These are phyloP conservation scores for Papilio gigon DNA, from an alignment of 2,888 invertebrate genomes.

Conservation along the genomic window DNA sequence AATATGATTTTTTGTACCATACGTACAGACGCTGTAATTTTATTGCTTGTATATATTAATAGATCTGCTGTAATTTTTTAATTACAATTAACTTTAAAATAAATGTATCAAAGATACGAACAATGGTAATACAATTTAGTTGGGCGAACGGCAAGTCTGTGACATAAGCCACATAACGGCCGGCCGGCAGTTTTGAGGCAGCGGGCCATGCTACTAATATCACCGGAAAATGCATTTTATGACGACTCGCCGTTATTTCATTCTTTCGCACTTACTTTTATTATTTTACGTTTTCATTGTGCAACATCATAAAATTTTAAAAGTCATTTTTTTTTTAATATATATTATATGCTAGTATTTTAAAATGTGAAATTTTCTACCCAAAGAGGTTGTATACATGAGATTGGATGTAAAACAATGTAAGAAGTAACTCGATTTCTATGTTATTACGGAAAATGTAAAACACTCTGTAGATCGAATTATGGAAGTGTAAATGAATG, in stretches of 20 bases:
- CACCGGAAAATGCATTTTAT: slow-evolving; percentile 71
- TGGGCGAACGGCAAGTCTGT: slow-evolving; percentile 46
- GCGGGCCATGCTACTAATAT: slow-evolving; percentile 66
- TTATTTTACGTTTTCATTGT: slow-evolving; percentile 31
- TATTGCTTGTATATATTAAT: too few species aligned
- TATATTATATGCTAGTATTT: neutral
- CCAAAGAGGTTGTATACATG: too few species aligned
- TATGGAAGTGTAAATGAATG: neutral
- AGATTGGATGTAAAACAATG: neutral
- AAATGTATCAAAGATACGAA: slow-evolving; percentile 26
- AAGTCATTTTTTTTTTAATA: neutral
- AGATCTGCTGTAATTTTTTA: too few species aligned
- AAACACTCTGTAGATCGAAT: neutral
- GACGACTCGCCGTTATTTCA: slow-evolving; percentile 47
- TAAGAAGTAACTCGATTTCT: neutral
- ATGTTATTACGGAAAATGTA: neutral
- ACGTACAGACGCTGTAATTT: too few species aligned
- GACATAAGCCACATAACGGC: slow-evolving; percentile 52
- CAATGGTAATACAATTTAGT: slow-evolving; percentile 38
- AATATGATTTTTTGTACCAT: too few species aligned
- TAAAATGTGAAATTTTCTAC: neutral
- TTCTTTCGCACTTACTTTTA: slow-evolving; percentile 33
- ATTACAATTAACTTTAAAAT: slow-evolving; percentile 1
- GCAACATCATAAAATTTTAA: slow-evolving; percentile 11
- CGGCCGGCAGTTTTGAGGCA: slow-evolving; percentile 59